These are phyloP conservation scores for Spermophilus dauricus DNA, from an alignment of 2,113 vertebrate genomes.

Conservation along the genomic window DNA sequence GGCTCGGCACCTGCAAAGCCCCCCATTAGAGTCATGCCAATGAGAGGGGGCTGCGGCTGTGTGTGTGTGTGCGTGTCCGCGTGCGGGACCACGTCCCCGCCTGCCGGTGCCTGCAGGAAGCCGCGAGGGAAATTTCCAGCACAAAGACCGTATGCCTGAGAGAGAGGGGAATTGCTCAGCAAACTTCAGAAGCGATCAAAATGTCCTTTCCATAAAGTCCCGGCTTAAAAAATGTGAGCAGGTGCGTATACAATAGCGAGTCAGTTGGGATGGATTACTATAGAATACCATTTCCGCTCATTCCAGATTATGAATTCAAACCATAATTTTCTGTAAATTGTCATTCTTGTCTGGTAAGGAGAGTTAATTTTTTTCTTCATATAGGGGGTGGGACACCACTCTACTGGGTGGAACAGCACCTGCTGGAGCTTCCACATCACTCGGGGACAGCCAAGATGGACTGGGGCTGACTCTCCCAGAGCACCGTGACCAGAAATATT, in stretches of 20 bases:
- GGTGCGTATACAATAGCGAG: slow-evolving; percentile 78
- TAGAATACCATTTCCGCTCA: slow-evolving; percentile 72
- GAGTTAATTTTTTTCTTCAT: slow-evolving; percentile 47
- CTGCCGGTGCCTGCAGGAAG: slow-evolving; percentile 49
- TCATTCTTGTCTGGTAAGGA: slow-evolving; percentile 76
- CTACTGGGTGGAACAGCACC: background rate
- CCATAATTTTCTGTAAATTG: slow-evolving; percentile 74
- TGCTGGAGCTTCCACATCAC: background rate
- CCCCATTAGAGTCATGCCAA: slow-evolving; percentile 13
- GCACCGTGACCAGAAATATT: background rate
- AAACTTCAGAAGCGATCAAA: slow-evolving; percentile 79
- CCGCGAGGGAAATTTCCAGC: slow-evolving; percentile 76
- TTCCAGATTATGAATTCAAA: slow-evolving; percentile 62
- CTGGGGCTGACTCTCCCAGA: background rate
- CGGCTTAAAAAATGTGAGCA: slow-evolving; percentile 81
- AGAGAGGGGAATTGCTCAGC: slow-evolving; percentile 74
- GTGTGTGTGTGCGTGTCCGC: background rate
- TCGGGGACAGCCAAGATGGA: background rate
- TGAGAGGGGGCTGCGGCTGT: background rate
- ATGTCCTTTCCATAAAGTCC: slow-evolving; percentile 80
- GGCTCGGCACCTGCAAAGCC: slow-evolving; percentile 72
- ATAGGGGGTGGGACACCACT: background rate
- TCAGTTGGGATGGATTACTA: slow-evolving; percentile 71
- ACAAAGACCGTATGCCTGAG: slow-evolving; percentile 77
- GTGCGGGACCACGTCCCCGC: slow-evolving; percentile 7